Percentiles rank a stretch among this genome's conserved stretches.
These are phyloP conservation scores for Aegithalos caudatus DNA, from an alignment of 2,113 vertebrate genomes.

Conservation along the genomic window DNA sequence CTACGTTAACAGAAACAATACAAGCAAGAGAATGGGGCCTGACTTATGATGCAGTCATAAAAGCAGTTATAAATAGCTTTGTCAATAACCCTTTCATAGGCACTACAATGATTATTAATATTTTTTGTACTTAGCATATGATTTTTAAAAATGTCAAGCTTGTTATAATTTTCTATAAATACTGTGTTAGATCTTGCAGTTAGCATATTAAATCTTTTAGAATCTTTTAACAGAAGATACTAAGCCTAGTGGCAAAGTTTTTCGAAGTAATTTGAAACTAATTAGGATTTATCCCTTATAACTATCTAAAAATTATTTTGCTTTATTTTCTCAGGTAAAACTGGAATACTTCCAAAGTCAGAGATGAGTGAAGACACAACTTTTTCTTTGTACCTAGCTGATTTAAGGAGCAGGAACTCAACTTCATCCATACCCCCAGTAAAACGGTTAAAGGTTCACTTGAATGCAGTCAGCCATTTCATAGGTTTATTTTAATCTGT, in stretches of 20 bases:
- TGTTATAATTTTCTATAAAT: background rate
- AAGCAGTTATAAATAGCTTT: background rate
- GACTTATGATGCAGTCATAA: background rate
- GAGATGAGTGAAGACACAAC: slow-evolving; percentile 66
- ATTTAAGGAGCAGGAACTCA: slow-evolving; percentile 85
- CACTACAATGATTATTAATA: background rate
- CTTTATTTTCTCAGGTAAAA: slow-evolving; percentile 83
- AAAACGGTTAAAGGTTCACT: slow-evolving; percentile 88
- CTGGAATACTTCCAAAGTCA: slow-evolving; percentile 79
- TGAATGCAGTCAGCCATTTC: background rate
- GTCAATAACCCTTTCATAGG: background rate
- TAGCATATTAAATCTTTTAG: background rate
- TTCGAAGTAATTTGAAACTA: background rate
- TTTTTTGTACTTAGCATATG: background rate
- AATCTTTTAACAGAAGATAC: background rate
- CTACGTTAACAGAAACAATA: background rate
- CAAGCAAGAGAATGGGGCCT: background rate
- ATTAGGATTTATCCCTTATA: background rate
- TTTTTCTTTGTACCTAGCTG: slow-evolving; percentile 85
- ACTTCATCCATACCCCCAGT: slow-evolving; percentile 80
- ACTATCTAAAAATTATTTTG: background rate
- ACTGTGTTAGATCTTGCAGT: background rate
- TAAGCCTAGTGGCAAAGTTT: background rate
- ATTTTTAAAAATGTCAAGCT: background rate
- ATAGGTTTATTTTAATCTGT: background rate